phyloP scores from a whole-genome alignment of 2,797 vertebrate species.

The Podarcis lilfordi region DNA sequence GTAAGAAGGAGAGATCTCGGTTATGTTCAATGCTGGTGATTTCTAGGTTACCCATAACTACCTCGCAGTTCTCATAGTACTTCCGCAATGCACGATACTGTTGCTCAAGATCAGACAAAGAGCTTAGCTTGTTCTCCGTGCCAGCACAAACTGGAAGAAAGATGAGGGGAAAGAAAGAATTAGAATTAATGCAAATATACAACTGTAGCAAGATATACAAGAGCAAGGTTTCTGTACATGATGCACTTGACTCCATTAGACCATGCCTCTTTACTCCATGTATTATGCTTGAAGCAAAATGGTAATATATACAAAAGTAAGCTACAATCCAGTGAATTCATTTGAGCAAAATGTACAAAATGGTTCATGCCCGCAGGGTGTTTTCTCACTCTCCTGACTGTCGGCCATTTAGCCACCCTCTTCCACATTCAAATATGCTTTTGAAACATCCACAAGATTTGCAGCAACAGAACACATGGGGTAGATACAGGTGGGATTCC shows the following conservation, averaged over 20 bases:
- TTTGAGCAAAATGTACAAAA: not conserved
- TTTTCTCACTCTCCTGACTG: not conserved
- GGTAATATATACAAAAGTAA: not conserved
- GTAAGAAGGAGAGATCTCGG: conserved; percentile 94
- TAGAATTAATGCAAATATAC: fast-evolving
- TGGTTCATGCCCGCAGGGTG: not conserved
- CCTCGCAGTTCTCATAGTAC: conserved; percentile 97
- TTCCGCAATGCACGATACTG: conserved; percentile 95
- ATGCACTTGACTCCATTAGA: not conserved
- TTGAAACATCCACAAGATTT: not conserved
- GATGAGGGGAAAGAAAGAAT: not conserved
- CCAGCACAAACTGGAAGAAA: conserved; percentile 89
- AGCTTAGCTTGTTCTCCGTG: conserved; percentile 97
- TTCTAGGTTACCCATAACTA: conserved; percentile 98
- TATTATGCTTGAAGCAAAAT: not conserved
- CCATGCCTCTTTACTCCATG: fast-evolving
- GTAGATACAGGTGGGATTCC: not conserved
- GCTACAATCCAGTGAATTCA: not conserved
- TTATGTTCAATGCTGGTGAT: conserved; percentile 97
- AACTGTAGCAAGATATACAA: not conserved
- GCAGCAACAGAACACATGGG: not conserved
- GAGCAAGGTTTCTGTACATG: fast-evolving
- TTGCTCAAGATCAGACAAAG: conserved; percentile 94
- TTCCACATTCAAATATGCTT: not conserved
- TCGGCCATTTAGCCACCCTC: not conserved